Percentiles rank a stretch among this genome's conserved stretches.
These are phyloP conservation scores for Esox niger DNA, from an alignment of 2,113 vertebrate genomes.

Conservation along the genomic window DNA sequence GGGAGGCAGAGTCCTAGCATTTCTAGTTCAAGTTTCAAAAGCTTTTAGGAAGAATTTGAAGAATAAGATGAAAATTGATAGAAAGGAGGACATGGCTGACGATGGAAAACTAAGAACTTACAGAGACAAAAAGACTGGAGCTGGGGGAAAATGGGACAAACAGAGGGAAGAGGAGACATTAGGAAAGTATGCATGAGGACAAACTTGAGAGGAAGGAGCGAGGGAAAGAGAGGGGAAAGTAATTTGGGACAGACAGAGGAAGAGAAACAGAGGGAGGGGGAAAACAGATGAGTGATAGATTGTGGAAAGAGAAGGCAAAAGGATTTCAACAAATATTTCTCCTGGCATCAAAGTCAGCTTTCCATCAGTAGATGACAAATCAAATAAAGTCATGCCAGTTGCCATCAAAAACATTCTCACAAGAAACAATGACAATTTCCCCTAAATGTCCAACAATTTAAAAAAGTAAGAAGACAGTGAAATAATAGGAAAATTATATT, in stretches of 20 bases:
- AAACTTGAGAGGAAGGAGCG: too few relatives aligned
- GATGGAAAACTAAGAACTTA: too few relatives aligned
- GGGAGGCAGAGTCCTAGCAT: background rate
- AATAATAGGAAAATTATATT: too few relatives aligned
- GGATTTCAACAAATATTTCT: too few relatives aligned
- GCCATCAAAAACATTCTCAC: too few relatives aligned
- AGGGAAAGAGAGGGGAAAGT: background rate
- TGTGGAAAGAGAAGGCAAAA: background rate
- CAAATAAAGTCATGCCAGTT: too few relatives aligned
- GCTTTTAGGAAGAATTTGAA: background rate
- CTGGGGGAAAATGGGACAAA: background rate
- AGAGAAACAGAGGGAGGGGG: background rate
- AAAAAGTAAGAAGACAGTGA: too few relatives aligned
- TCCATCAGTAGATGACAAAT: too few relatives aligned
- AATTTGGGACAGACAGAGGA: background rate
- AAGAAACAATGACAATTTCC: too few relatives aligned
- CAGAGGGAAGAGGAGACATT: background rate
- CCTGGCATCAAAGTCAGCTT: too few relatives aligned
- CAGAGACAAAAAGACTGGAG: background rate
- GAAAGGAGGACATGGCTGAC: background rate
- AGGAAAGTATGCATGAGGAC: background rate
- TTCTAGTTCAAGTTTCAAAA: background rate
- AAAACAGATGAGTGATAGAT: background rate
- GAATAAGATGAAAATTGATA: background rate
- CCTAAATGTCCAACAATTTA: too few relatives aligned